Evolutionary conservation across 2,888 invertebrate genomes (phyloP), one percentile per base, ranked within the genome.

Genomic region (Agrenia bidenticulata): DNA sequence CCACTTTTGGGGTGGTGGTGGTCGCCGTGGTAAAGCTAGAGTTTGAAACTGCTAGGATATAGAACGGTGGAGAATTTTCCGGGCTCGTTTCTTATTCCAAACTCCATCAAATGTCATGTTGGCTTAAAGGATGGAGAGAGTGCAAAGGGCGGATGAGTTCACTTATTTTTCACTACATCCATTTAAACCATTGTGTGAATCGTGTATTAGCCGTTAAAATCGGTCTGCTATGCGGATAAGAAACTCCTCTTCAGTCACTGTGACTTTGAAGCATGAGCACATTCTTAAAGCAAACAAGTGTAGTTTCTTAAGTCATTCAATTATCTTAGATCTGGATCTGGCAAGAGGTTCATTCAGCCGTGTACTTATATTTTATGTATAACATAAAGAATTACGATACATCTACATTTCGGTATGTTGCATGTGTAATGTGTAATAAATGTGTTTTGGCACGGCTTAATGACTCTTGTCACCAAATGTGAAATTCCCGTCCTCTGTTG

Each of bases 81-180:
- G 32, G 32, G 4, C 11, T 11, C 4, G 32, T 4, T 32, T 32
- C 45, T 15, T 17, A 15, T 45, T 45, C 45, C 45, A 45, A 5
- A 5, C 45, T 45, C 15, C 19, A 45, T 19, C 19, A 45, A 45
- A 45, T 45, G 45, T 19, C 45, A 45, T 45, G 45, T 45, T 45
- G 19, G 45, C 45, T 45, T 45, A 45, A 45, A 45, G 45, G 32
- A 55, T 55, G 55, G 24, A 55, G 32, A 27, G 24, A 55, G 55
- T 55, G 55, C 55, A 55, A 55, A 55, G 55, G 55, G 55, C 55
- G 32, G 32, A 55, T 55, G 55, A 55, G 27, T 55, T 55, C 55
- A 55, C 27, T 55, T 55, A 55, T 55, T 55, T 55, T 55, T 55
- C 55, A 55, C 55, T 55, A 55, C 55, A 27, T 27, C 55, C 55